Evolutionary conservation across 1,140 invertebrate species (phyloP).

Genomic region (Danaus plexippus): DNA sequence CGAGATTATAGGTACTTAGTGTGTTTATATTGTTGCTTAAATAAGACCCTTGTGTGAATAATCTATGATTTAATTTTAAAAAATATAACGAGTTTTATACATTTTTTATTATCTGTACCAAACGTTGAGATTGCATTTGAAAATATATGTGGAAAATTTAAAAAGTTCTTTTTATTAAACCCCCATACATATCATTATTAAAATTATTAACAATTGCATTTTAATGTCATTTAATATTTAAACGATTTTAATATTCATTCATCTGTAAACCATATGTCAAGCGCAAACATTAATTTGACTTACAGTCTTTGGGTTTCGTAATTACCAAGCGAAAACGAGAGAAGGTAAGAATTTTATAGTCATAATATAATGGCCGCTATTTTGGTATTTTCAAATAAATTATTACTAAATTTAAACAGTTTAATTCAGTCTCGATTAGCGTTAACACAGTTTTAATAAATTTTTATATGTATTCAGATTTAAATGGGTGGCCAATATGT

Average conservation of each 20-base stretch:
- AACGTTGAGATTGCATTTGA: conserved; percentile 69
- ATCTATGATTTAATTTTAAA: conserved; percentile 44
- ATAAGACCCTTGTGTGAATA: conserved; percentile 43
- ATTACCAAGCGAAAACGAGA: too few species aligned
- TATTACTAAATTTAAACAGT: not conserved
- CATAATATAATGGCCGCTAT: too few species aligned
- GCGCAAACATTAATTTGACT: too few species aligned
- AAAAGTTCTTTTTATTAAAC: conserved; percentile 46
- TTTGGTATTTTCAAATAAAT: not conserved
- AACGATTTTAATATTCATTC: too few species aligned
- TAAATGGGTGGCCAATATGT: conserved; percentile 52
- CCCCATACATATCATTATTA: conserved; percentile 4
- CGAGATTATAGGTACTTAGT: conserved; percentile 9
- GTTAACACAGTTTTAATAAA: conserved; percentile 3
- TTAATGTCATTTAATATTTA: too few species aligned
- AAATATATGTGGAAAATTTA: conserved; percentile 57
- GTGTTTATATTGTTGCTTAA: conserved; percentile 29
- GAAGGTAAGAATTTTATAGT: too few species aligned
- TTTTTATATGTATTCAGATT: conserved; percentile 43
- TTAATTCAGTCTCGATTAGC: conserved; percentile 43
- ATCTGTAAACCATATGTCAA: too few species aligned
- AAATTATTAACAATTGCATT: too few species aligned
- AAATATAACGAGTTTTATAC: conserved; percentile 59
- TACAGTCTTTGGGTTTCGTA: too few species aligned
- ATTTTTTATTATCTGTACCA: conserved; percentile 67